Conservation (phyloP, 2,888 invertebrate species). For the Drosophila eohydei region DNA sequence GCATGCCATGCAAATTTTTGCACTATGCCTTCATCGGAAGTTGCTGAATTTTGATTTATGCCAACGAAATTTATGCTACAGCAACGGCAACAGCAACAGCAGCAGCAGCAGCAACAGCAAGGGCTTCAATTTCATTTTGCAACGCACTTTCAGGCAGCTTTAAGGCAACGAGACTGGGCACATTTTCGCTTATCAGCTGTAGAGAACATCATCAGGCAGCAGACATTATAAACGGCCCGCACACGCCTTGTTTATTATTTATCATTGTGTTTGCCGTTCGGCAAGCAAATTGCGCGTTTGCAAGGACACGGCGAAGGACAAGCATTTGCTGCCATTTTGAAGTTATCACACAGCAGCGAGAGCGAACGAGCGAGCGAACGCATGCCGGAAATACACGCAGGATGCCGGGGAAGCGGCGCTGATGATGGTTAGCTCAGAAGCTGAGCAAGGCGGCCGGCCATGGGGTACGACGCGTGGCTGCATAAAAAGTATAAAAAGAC, state of each 20-base stretch:
- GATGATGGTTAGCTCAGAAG: constrained; percentile 40
- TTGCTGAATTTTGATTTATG: constrained; percentile 85
- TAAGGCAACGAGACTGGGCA: neutral
- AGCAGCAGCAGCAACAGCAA: constrained; percentile 14
- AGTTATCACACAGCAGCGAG: constrained; percentile 60
- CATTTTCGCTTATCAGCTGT: constrained; percentile 27
- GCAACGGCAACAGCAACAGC: constrained; percentile 21
- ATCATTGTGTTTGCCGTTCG: constrained; percentile 51
- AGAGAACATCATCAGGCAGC: constrained; percentile 39
- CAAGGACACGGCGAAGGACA: constrained; percentile 32
- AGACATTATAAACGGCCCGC: constrained; percentile 83
- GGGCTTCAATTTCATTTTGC: constrained; percentile 29
- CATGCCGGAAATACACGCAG: constrained; percentile 78
- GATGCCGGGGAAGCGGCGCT: constrained; percentile 64
- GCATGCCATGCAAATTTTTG: constrained; percentile 76
- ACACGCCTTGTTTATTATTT: constrained; percentile 83
- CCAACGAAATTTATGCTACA: constrained; percentile 81
- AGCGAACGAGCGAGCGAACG: constrained; percentile 58
- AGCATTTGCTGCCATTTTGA: constrained; percentile 68
- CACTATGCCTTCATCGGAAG: constrained; percentile 83
- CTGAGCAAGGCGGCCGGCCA: constrained; percentile 21
- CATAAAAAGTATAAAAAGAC: constrained; percentile 22
- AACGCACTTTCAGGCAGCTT: constrained; percentile 14
- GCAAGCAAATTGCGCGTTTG: constrained; percentile 58
- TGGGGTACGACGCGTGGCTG: constrained; percentile 61